phyloP scores from a whole-genome alignment of 1,140 invertebrate genomes.

The Drosophila nebulosa region DNA sequence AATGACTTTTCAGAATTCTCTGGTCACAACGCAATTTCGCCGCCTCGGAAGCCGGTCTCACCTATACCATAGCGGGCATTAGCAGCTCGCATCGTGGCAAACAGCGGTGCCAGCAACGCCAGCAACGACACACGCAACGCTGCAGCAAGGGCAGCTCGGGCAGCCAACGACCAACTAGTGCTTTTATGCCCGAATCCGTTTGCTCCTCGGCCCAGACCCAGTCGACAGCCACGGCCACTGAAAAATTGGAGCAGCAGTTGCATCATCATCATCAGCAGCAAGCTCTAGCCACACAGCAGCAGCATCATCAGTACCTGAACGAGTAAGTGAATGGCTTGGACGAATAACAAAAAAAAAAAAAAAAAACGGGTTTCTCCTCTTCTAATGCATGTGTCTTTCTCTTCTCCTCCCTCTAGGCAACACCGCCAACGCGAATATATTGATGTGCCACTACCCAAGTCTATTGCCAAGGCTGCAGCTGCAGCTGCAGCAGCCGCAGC shows the following conservation, averaged over 20 bases:
- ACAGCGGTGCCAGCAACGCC: constrained; percentile 59
- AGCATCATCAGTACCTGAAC: constrained; percentile 71
- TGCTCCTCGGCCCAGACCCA: constrained; percentile 75
- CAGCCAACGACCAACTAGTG: constrained; percentile 54
- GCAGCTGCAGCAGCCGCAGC: constrained; percentile 33
- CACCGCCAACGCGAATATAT: constrained; percentile 73
- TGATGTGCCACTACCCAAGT: constrained; percentile 80
- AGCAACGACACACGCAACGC: constrained; percentile 57
- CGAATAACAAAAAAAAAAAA: neutral
- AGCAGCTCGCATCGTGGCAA: constrained; percentile 45
- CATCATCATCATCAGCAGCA: constrained; percentile 73
- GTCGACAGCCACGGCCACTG: constrained; percentile 72
- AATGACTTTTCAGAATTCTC: constrained; percentile 30
- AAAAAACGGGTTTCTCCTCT: constrained; percentile 27
- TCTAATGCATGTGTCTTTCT: neutral
- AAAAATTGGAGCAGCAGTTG: constrained; percentile 72
- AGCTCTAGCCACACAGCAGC: constrained; percentile 63
- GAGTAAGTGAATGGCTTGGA: constrained; percentile 53
- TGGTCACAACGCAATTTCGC: constrained; percentile 77
- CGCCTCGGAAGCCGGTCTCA: constrained; percentile 73
- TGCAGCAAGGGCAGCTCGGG: constrained; percentile 61
- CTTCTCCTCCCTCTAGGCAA: constrained; percentile 36
- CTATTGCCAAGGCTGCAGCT: constrained; percentile 66
- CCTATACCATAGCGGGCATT: constrained; percentile 70
- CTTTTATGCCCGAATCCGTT: constrained; percentile 71